Evolutionary conservation across 2,113 vertebrate genomes (phyloP).

Genomic region (Anarhynchus alexandrinus): DNA sequence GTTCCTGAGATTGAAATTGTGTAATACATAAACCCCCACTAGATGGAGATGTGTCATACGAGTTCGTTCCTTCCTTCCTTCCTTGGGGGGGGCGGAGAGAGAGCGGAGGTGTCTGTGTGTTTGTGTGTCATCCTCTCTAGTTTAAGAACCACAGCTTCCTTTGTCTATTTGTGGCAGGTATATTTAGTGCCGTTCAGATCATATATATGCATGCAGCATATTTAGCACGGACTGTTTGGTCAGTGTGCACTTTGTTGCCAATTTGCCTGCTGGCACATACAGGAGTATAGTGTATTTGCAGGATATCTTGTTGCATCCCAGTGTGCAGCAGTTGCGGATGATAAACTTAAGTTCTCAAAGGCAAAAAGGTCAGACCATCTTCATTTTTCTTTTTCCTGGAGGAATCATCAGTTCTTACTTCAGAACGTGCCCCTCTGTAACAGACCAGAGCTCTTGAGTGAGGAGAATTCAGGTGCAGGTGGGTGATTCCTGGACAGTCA

Average conservation of each 20-base stretch:
- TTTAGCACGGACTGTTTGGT: background rate
- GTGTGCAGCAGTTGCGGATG: background rate
- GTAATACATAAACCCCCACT: background rate
- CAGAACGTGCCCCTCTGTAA: background rate
- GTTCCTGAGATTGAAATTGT: background rate
- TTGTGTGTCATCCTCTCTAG: background rate
- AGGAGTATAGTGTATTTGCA: background rate
- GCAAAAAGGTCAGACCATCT: background rate
- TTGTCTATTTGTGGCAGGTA: background rate
- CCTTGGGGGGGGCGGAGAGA: accelerated
- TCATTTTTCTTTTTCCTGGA: background rate
- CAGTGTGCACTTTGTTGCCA: accelerated
- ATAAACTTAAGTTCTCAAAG: background rate
- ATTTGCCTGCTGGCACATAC: background rate
- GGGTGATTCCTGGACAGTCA: background rate
- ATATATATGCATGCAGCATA: background rate
- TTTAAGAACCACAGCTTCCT: background rate
- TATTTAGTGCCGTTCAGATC: background rate
- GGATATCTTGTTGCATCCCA: background rate
- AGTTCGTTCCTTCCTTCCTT: background rate
- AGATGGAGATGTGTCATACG: background rate
- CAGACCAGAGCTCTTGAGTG: background rate
- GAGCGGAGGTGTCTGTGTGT: background rate
- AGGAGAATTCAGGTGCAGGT: background rate
- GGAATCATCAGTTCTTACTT: background rate